Evolutionary conservation across 1,140 invertebrate species (phyloP).

Genomic region (Drosophila ogumai): DNA sequence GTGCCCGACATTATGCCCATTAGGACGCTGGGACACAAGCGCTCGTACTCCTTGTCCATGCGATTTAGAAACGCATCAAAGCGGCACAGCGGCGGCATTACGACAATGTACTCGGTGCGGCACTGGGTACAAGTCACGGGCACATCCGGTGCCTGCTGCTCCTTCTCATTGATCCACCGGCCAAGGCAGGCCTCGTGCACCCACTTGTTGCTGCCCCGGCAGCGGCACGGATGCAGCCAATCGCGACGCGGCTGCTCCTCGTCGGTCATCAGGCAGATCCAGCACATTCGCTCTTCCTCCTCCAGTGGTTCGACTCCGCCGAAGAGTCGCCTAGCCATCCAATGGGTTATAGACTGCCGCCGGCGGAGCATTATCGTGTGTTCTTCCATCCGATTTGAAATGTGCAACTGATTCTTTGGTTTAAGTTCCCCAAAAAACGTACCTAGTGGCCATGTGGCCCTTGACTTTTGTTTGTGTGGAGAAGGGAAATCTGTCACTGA

Average conservation of each 20-base stretch:
- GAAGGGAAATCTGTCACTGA: not conserved
- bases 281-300: constrained; percentile 54
- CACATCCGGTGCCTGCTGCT: constrained; percentile 33
- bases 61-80: constrained; percentile 48
- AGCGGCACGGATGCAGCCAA: constrained; percentile 68
- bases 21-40: constrained; percentile 55
- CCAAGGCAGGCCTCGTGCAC: constrained; percentile 65
- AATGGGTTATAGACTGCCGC: not conserved
- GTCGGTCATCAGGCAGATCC: constrained; percentile 62
- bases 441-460: not conserved
- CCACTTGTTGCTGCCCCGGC: constrained; percentile 72
- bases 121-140: constrained; percentile 57
- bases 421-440: not conserved
- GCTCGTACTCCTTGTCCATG: constrained; percentile 41
- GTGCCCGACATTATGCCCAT: constrained; percentile 57
- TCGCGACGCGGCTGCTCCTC: constrained; percentile 44
- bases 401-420: not conserved
- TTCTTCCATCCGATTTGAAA: not conserved
- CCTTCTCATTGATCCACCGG: constrained; percentile 69
- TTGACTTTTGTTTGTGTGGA: not conserved
- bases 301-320: constrained; percentile 17
- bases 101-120: constrained; percentile 62
- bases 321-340: not conserved
- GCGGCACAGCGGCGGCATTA: constrained; percentile 47
- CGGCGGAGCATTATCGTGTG: not conserved